phyloP scores from a whole-genome alignment of 2,888 invertebrate genomes.

The Pristionchus entomophagus region DNA sequence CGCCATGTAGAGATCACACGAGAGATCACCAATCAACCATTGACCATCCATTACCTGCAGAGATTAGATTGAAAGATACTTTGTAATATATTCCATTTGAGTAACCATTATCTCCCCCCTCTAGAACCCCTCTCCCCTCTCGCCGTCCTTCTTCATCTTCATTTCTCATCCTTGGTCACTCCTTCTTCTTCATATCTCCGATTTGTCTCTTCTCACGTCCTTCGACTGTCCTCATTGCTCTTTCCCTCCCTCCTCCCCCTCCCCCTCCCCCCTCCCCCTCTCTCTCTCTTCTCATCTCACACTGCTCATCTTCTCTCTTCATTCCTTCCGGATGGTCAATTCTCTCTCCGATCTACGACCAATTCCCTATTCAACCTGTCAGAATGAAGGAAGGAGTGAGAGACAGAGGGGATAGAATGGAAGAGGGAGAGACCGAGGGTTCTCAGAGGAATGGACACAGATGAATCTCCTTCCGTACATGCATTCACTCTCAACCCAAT shows the following conservation, averaged over 20 bases:
- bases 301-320: background rate
- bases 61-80: no score
- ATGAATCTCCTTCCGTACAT: background rate
- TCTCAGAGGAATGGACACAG: background rate
- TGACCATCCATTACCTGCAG: constrained; percentile 76
- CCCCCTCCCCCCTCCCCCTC: background rate
- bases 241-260: background rate
- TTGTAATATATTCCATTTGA: background rate
- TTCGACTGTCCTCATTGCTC: background rate
- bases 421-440: no score
- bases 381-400: background rate
- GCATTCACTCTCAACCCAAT: background rate
- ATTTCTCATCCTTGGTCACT: background rate
- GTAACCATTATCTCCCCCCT: background rate
- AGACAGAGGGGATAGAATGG: background rate
- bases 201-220: background rate
- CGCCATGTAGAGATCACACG: constrained; percentile 79
- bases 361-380: background rate
- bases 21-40: constrained; percentile 78
- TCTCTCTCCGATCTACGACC: background rate
- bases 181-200: constrained; percentile 36
- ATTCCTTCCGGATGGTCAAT: background rate
- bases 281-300: background rate
- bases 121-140: background rate
- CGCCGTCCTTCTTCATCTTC: background rate